Conservation (phyloP, 1,140 invertebrate genomes). For the Delia radicum region DNA sequence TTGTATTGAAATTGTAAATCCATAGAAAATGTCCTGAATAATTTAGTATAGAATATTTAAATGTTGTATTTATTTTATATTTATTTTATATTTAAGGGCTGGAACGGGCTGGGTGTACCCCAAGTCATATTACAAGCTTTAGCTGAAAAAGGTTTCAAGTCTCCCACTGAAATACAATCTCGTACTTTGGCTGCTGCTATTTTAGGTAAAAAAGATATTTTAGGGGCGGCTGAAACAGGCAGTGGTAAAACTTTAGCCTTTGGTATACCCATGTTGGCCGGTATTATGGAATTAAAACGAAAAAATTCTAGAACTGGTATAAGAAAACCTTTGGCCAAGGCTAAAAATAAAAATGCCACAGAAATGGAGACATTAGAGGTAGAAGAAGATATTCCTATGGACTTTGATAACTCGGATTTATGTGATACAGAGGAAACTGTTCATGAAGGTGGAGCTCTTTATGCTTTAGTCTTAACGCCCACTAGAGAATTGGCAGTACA, state of each 20-base stretch:
- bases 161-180: slow-evolving; percentile 83
- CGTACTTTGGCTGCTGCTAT: slow-evolving; percentile 82
- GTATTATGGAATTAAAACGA: slow-evolving; percentile 74
- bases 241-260: slow-evolving; percentile 98
- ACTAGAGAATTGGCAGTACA: slow-evolving; percentile 95
- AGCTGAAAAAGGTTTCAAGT: slow-evolving; percentile 71
- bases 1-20: too few species aligned
- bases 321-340: slow-evolving; percentile 49
- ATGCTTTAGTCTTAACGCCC: slow-evolving; percentile 87
- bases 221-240: slow-evolving; percentile 96
- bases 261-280: slow-evolving; percentile 86
- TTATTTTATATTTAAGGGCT: slow-evolving; percentile 59
- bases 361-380: slow-evolving; percentile 30
- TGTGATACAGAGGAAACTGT: slow-evolving; percentile 44
- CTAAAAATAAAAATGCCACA: slow-evolving; percentile 47
- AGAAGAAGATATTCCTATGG: slow-evolving; percentile 45
- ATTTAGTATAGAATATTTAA: too few species aligned
- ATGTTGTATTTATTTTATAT: slow-evolving; percentile 30
- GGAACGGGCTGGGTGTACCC: slow-evolving; percentile 71
- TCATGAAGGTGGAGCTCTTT: slow-evolving; percentile 62
- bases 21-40: too few species aligned
- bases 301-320: slow-evolving; percentile 41
- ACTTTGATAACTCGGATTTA: slow-evolving; percentile 29
- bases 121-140: slow-evolving; percentile 72
- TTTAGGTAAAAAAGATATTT: slow-evolving; percentile 77